These are phyloP conservation scores for Halichoerus grypus DNA, from an alignment of 2,113 vertebrate species.

Conservation along the genomic window DNA sequence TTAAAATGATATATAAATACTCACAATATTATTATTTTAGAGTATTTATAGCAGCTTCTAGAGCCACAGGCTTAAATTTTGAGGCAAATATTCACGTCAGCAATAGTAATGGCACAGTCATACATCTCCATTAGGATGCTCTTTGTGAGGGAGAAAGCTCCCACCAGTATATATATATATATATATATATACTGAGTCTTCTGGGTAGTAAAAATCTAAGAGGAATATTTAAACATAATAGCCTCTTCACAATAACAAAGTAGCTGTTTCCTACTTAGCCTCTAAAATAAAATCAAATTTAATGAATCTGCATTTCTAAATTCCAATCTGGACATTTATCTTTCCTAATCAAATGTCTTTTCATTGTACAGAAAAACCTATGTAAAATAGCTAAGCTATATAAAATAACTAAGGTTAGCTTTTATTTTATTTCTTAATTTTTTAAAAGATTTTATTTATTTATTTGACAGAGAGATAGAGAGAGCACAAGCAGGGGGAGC, in stretches of 20 bases:
- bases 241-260: conserved; percentile 19
- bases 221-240: not conserved
- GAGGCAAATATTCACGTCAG: conserved; percentile 51
- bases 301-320: conserved; percentile 46
- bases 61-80: conserved; percentile 24
- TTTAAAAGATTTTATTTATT: not conserved
- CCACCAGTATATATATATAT: not conserved
- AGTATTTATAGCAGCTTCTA: conserved; percentile 59
- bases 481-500: not conserved
- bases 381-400: conserved; percentile 21
- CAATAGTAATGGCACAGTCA: not conserved
- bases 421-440: not conserved
- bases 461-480: not conserved
- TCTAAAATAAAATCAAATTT: conserved; percentile 51
- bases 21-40: conserved; percentile 58
- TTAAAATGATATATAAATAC: conserved; percentile 65
- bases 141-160: conserved; percentile 9
- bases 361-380: conserved; percentile 1
- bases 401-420: conserved; percentile 8
- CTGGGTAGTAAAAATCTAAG: conserved; percentile 19
- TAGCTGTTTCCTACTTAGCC: not conserved
- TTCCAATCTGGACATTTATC: conserved; percentile 25
- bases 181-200: not conserved
- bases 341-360: conserved; percentile 32
- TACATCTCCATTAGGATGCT: conserved; percentile 32